Evolutionary conservation across 2,797 vertebrate genomes (phyloP), one percentile per base, ranked within the genome.

Genomic region (Pogoniulus pusillus): DNA sequence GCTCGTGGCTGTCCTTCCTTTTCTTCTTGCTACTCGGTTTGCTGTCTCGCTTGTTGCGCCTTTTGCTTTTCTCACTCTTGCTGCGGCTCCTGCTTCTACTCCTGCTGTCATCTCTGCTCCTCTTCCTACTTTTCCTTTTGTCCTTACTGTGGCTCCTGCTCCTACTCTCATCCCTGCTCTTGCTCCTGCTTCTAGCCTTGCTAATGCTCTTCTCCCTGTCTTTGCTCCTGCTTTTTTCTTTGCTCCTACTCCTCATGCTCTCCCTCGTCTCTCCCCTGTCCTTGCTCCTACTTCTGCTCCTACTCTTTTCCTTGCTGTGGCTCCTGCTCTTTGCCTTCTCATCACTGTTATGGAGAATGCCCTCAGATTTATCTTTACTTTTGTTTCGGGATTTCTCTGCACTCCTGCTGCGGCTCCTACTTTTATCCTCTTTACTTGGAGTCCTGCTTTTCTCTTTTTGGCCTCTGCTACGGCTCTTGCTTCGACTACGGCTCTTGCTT

Each of bases 11-110:
- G n/a, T 96, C 97, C 93, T 94, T 97, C 93, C 96, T 98, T 84
- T 95, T 97, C 92, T 96, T 99, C 97, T 98, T 99, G 93, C 96
- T 95, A 45, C 96, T 96, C 6, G 83, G 72, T 82, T 97, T 98
- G 96, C 96, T 93, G 6, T 99, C 98, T 43, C 98, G 97, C 96
- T 98, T 99, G 96, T 85, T 87, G 94, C 97, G 97, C 58, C 94
- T 97, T 95, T 98, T 98, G 97, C 95, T 98, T 90, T 97, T 98
- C 85, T 97, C 97, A 39, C 96, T 97, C 76, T 97, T 96, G 93
- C 97, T 96, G 74, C 32, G 69, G 72, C 97, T 97, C 71, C 95
- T 94, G 90, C 96, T 98, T 12, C 97, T 92, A 65, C 97, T 97
- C 7, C 94, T 95, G 77, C 97, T 97, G 30, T 95, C 95, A 62